These are phyloP conservation scores for Adoxophyes honmai DNA, from an alignment of 1,140 invertebrate genomes.

Conservation along the genomic window DNA sequence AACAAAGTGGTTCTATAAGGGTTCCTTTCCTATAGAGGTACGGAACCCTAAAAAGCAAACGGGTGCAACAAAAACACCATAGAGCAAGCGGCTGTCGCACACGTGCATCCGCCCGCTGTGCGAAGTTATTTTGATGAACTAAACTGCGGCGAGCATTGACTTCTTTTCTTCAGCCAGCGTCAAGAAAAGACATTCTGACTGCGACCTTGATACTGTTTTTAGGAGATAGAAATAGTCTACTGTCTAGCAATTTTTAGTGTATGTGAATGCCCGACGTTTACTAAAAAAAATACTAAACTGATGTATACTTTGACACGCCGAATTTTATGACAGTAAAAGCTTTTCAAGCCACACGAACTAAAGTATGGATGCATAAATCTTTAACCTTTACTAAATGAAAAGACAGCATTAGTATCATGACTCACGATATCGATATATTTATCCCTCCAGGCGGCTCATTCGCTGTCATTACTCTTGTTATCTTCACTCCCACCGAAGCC, in stretches of 20 bases:
- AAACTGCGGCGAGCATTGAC: constrained; percentile 18
- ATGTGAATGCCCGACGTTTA: too few species aligned
- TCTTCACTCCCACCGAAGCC: background rate
- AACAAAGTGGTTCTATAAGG: too few species aligned
- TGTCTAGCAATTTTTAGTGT: background rate
- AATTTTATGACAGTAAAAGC: too few species aligned
- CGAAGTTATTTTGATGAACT: constrained; percentile 53
- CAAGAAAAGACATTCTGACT: background rate
- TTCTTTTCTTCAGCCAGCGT: constrained; percentile 10
- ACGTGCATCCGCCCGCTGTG: constrained; percentile 70
- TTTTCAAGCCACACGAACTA: too few species aligned
- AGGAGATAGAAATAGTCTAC: background rate
- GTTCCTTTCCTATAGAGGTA: too few species aligned
- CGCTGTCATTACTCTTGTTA: background rate
- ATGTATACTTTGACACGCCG: too few species aligned
- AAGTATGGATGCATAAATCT: too few species aligned
- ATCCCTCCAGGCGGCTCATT: too few species aligned
- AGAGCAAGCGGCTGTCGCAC: constrained; percentile 45
- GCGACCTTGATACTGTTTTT: background rate
- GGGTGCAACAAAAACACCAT: constrained; percentile 52
- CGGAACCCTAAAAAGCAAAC: constrained; percentile 3
- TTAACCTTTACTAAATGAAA: too few species aligned
- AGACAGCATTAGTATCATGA: too few species aligned
- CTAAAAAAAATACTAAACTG: too few species aligned
- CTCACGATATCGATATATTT: too few species aligned